phyloP scores from a whole-genome alignment of 2,113 vertebrate genomes.

The Corythornis cristatus region DNA sequence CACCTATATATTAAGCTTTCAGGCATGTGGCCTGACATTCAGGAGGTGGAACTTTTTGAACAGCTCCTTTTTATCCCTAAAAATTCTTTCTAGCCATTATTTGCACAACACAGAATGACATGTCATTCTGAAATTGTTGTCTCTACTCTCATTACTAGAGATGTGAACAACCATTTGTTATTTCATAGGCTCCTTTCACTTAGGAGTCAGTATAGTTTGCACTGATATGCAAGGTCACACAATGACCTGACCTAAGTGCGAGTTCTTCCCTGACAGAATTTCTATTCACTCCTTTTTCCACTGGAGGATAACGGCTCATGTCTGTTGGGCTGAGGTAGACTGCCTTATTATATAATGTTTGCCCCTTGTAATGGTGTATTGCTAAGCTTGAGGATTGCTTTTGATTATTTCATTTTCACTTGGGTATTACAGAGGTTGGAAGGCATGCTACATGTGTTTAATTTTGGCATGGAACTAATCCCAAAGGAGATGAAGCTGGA shows the following conservation, averaged over 20 bases:
- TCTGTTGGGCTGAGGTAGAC: not conserved
- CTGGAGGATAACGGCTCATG: not conserved
- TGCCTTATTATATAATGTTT: not conserved
- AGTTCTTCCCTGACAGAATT: not conserved
- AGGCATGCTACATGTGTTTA: not conserved
- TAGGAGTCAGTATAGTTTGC: not conserved
- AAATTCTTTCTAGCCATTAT: not conserved
- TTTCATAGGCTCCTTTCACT: not conserved
- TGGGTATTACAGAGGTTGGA: not conserved
- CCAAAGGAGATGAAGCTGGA: slow-evolving; percentile 2
- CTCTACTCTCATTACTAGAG: not conserved
- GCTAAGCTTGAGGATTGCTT: not conserved
- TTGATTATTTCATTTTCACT: not conserved
- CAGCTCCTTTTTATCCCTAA: not conserved
- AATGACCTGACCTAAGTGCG: not conserved
- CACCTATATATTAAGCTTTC: not conserved
- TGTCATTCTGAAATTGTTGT: not conserved
- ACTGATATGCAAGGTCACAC: not conserved
- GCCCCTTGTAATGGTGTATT: not conserved
- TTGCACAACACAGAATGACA: not conserved
- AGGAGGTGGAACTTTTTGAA: not conserved
- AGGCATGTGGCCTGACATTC: not conserved
- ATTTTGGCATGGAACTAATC: not conserved
- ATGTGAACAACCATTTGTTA: not conserved
- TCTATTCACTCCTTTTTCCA: not conserved